A percentile compares a stretch with the other conserved stretches of the same genome.
These are phyloP conservation scores for Neostethus bicornis DNA, from an alignment of 2,797 vertebrate species.

Conservation along the genomic window DNA sequence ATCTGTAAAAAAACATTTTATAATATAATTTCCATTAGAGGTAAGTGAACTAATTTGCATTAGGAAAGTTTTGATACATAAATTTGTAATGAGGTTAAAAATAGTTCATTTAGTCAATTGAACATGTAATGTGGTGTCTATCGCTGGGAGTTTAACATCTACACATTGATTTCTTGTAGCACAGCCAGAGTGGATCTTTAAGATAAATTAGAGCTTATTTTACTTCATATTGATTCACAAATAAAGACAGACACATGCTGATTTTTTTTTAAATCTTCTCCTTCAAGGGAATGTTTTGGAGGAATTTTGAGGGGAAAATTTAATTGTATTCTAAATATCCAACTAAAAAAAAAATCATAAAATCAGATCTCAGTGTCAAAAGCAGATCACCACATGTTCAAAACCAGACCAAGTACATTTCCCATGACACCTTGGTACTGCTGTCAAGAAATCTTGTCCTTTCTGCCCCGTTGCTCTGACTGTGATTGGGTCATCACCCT, in stretches of 20 bases:
- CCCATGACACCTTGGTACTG: slow-evolving; percentile 35
- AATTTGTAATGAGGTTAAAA: no score
- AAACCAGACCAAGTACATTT: slow-evolving; percentile 49
- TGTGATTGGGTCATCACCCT: slow-evolving; percentile 44
- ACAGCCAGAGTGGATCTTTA: background rate
- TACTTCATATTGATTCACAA: no score
- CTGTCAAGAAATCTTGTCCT: slow-evolving; percentile 39
- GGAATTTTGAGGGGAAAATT: no score
- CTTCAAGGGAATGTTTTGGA: no score
- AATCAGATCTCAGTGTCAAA: slow-evolving; percentile 15
- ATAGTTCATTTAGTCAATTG: background rate
- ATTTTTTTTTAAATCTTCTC: no score
- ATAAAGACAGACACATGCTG: no score
- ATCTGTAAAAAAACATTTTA: no score
- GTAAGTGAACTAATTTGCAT: no score
- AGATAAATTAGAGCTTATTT: background rate
- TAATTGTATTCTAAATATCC: no score
- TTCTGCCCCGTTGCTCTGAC: slow-evolving; percentile 31
- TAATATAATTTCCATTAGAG: no score
- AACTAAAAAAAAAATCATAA: background rate
- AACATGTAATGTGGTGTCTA: no score
- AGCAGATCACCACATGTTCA: slow-evolving; percentile 21
- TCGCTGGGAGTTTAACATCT: slow-evolving; percentile 2
- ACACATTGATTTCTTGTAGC: background rate
- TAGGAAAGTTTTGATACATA: no score